Evolutionary conservation across 2,113 vertebrate species (phyloP), one percentile per base, ranked within the genome.

Genomic region (Excalfactoria chinensis): DNA sequence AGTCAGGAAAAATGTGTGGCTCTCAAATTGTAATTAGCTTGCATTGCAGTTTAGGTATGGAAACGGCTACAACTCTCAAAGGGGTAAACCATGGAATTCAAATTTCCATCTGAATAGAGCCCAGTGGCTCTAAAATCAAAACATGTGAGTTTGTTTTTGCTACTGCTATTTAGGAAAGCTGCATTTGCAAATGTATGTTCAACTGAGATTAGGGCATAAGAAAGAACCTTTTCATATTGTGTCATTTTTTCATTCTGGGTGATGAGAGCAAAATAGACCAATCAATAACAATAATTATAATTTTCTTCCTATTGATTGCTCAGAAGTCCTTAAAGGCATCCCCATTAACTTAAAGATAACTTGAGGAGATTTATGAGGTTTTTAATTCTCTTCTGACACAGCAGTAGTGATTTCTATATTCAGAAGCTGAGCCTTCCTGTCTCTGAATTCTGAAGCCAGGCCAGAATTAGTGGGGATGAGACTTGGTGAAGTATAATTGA

Each of bases 231-330:
- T 95, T 86, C 71, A 93, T 95, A 96, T 75, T 55, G 46, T 88
- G 71, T 87, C 30, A 71, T 16, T 87, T 96, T 88, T 95, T 97
- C 73, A 94, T 95, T 97, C 69, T 73, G 86, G 91, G 49, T n/a
- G 55, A 95, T 84, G 74, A 74, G 70, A 93, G 30, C 28, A 95
- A 88, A 96, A 77, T 32, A 93, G 46, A 49, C 80, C 77, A 95
- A 95, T 97, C 96, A 95, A 96, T 96, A 96, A 85, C 83, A 96
- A 96, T 85, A 97, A 95, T 96, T 96, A 96, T 85, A 95, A 94
- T 97, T 97, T 96, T 96, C 75, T 94, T 86, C 68, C 75, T 86
- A 96, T 95, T 96, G 96, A 91, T 89, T 93, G 69, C 43, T 92
- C 43, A 90, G 83, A 94, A 94, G 41, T 80, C 74, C 86, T 96